Evolutionary conservation across 2,113 vertebrate species (phyloP), one percentile per base, ranked within the genome.

Genomic region (Pardalotus punctatus): DNA sequence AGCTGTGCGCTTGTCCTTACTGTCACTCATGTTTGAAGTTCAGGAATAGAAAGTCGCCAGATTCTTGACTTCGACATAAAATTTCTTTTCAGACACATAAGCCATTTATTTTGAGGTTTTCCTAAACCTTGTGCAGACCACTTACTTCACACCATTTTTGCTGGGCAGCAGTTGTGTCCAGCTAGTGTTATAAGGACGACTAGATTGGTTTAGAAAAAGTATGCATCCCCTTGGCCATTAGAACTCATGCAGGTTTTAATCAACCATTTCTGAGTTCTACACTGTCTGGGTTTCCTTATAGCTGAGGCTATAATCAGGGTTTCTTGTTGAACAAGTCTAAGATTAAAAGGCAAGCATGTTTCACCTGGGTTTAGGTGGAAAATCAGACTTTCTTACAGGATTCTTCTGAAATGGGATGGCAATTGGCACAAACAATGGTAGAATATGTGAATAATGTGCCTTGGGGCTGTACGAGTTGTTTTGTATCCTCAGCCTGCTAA

Each of bases 1-100:
- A 87, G 51, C 45, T 6, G 14, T 4, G 11, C 0, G 0, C 14
- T 81, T 72, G 40, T 73, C 28, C 65, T 81, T 66, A 42, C 22
- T 71, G 20, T 74, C 31, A 42, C 9, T 86, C 28, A 33, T 2
- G 5, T 91, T 22, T 85, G 81, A 81, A 69, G 33, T 77, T 86
- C 33, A 47, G 38, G 29, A 88, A 53, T 18, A 69, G 50, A 84
- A 94, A 73, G 38, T 45, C 45, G 53, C 31, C 8, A 22, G 24
- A 45, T 81, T 84, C 18, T 38, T 42, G 45, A 74, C 40, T 72
- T 87, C 18, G 29, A 74, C 17, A 33, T 86, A 62, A 76, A 65
- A 76, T 81, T 89, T 90, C n/a, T 67, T 77, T 81, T n/a, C 36
- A 47, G 40, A 24, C 24, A 48, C 48, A 60, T 51, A 47, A 90